Evolutionary conservation across 2,888 invertebrate genomes (phyloP), one percentile per base, ranked within the genome.

Genomic region (Galerucella pusilla): DNA sequence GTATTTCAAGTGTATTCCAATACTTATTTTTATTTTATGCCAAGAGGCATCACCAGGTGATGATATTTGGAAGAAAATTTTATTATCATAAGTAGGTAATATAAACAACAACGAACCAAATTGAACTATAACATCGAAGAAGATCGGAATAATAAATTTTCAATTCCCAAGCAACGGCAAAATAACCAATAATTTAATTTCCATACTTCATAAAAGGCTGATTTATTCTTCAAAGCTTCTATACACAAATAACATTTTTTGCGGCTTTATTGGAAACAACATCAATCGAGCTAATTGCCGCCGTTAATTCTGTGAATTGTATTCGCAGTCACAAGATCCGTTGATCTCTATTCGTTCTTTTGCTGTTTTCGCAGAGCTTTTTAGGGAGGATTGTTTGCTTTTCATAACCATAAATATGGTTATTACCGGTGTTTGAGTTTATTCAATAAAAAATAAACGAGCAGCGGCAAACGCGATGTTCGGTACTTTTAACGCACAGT

Each of bases 371-470:
- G 42, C 64, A 0, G 6, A 65, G 45, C 60, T 72, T 72, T 72
- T 72, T 72, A 72, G n/a, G 66, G 46, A 65, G 45, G 20, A 65
- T 66, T 72, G 72, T 72, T 72, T 72, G 66, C 66, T 66, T 72
- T 72, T 67, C 66, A 72, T 72, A 72, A 66, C 66, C 72, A 72
- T 66, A 72, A 72, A 72, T 59, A 72, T 72, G 66, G 72, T 49
- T 72, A 67, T 72, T 72, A 72, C 72, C 72, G 66, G 46, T 67
- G 52, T 72, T 65, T 71, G 45, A 71, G 59, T 71, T 66, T 72
- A 66, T 71, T 60, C 71, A 71, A 65, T 71, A 67, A 72, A 72
- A 46, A 66, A 66, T 16, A 20, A 20, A 42, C 71, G 25, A 60
- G n/a, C 14, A 63, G n/a, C 71, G 71, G 52, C 57, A 35, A 70